A percentile compares a stretch with the other conserved stretches of the same genome.
Evolutionary conservation across 2,797 vertebrate genomes (phyloP).

Genomic region (Syngnathus acus): DNA sequence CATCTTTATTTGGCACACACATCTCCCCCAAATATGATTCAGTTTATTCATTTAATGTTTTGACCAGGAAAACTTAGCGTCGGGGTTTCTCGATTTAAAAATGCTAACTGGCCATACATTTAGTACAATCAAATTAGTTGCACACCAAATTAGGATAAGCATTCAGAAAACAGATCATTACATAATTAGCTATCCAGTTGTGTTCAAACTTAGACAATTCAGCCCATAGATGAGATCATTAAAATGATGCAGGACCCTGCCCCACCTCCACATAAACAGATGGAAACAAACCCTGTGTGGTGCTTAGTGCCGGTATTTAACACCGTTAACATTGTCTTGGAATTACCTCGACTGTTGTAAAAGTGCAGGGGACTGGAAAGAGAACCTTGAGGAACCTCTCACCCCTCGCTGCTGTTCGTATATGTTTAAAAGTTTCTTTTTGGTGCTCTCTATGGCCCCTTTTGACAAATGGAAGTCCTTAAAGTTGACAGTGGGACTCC

Average conservation of each 20-base stretch:
- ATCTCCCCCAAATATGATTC: neutral
- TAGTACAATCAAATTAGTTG: neutral
- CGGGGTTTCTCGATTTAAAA: neutral
- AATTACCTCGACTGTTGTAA: neutral
- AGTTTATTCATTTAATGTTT: neutral
- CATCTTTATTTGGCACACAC: neutral
- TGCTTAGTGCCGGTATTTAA: too few relatives aligned
- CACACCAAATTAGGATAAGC: neutral
- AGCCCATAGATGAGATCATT: neutral
- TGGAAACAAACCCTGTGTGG: too few relatives aligned
- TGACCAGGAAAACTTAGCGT: neutral
- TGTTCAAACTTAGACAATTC: neutral
- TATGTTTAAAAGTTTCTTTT: neutral
- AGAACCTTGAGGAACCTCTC: neutral
- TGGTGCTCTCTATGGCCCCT: constrained; percentile 30
- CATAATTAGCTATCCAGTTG: neutral
- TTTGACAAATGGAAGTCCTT: constrained; percentile 64
- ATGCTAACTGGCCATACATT: neutral
- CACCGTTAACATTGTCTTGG: neutral
- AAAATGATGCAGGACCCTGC: too few relatives aligned
- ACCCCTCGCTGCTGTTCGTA: neutral
- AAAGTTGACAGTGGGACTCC: constrained; percentile 45
- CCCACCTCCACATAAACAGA: too few relatives aligned
- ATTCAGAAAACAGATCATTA: neutral
- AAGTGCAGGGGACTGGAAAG: neutral